Evolutionary conservation across 2,797 vertebrate species (phyloP).

Genomic region (Acrossocheilus fasciatus): DNA sequence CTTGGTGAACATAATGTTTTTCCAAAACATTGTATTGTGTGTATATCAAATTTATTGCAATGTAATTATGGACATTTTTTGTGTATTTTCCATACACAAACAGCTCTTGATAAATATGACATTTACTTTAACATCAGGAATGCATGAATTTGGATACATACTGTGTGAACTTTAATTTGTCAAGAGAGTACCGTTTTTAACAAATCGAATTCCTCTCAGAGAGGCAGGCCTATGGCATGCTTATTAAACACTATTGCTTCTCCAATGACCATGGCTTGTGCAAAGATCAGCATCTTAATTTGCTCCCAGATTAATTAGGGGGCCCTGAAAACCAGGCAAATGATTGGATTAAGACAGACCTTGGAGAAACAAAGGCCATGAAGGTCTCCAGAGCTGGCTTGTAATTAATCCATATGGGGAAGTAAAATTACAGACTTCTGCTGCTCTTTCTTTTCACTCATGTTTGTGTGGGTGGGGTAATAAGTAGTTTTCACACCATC

Average conservation of each 20-base stretch:
- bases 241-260: conserved; percentile 66
- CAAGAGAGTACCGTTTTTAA: conserved; percentile 33
- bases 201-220: conserved; percentile 63
- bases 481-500: conserved; percentile 68
- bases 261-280: conserved; percentile 57
- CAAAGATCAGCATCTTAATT: conserved; percentile 70
- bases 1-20: not conserved
- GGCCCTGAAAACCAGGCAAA: conserved; percentile 62
- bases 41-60: not conserved
- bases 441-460: conserved; percentile 61
- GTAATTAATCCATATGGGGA: conserved; percentile 78
- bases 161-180: conserved; percentile 38
- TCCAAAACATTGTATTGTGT: not conserved
- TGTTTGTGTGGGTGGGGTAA: conserved; percentile 62
- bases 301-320: conserved; percentile 71
- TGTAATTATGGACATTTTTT: not conserved
- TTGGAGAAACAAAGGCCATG: conserved; percentile 67
- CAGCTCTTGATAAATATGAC: not conserved
- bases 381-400: conserved; percentile 64
- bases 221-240: conserved; percentile 57
- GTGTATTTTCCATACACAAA: not conserved
- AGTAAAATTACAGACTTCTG: conserved; percentile 59
- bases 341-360: conserved; percentile 60
- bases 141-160: conserved; percentile 65
- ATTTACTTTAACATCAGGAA: conserved; percentile 37